Percentiles rank a stretch among this genome's conserved stretches.
Conservation (phyloP, 2,888 invertebrate species). For the Plagodis pulveraria region DNA sequence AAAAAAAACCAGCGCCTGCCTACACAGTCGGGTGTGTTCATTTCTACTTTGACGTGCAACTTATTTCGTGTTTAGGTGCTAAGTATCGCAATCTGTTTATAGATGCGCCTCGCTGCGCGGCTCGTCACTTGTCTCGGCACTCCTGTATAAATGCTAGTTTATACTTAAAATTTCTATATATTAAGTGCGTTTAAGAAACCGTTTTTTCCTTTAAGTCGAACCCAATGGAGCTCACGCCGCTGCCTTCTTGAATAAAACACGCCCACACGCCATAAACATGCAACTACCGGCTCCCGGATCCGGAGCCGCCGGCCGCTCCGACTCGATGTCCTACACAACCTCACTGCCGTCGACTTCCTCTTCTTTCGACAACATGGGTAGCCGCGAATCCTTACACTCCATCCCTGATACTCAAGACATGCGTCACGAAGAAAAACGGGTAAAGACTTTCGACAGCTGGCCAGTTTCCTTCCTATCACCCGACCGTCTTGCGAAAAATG, state of each 20-base stretch:
- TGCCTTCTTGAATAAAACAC: constrained; percentile 55
- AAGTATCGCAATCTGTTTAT: no score
- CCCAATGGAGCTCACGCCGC: constrained; percentile 53
- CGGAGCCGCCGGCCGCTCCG: constrained; percentile 49
- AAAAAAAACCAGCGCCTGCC: no score
- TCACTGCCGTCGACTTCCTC: constrained; percentile 47
- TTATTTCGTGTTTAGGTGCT: no score
- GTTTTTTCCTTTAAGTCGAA: constrained; percentile 63
- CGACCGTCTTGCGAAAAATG: constrained; percentile 89
- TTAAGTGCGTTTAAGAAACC: no score
- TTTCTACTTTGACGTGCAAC: no score
- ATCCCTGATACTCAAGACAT: constrained; percentile 69
- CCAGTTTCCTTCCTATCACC: constrained; percentile 86
- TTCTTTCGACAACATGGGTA: constrained; percentile 74
- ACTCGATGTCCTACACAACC: constrained; percentile 53
- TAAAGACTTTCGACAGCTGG: constrained; percentile 89
- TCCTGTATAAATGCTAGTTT: no score
- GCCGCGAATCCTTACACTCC: constrained; percentile 63
- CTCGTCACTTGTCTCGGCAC: no score
- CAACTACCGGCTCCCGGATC: constrained; percentile 52
- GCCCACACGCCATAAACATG: constrained; percentile 47
- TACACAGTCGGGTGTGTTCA: no score
- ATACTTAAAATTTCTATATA: no score
- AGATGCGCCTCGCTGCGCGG: no score
- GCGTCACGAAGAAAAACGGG: constrained; percentile 86